phyloP scores from a whole-genome alignment of 2,888 invertebrate genomes.

The Eristalis pertinax region DNA sequence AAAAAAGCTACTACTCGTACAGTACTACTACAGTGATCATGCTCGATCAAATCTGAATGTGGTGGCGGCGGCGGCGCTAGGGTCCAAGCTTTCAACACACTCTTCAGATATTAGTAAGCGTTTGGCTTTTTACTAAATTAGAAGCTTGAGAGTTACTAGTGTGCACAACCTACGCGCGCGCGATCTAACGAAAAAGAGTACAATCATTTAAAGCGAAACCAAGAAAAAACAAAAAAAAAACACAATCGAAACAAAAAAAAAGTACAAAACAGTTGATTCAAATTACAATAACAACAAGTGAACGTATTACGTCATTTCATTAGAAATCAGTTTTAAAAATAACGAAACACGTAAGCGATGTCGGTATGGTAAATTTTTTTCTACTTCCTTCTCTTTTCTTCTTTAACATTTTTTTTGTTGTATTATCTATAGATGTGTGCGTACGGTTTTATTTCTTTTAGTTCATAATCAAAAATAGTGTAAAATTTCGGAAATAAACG shows the following conservation, averaged over 20 bases:
- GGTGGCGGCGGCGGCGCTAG: slow-evolving; percentile 36
- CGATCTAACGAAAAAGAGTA: slow-evolving; percentile 15
- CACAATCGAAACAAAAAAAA: slow-evolving; percentile 11
- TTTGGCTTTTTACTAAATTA: slow-evolving; percentile 72
- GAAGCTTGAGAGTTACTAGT: slow-evolving; percentile 67
- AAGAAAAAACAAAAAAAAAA: slow-evolving; percentile 25
- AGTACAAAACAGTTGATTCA: slow-evolving; percentile 17
- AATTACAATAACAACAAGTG: slow-evolving; percentile 69
- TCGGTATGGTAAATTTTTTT: slow-evolving; percentile 69
- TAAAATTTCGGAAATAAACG: slow-evolving; percentile 38
- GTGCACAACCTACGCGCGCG: slow-evolving; percentile 46
- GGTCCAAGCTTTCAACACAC: slow-evolving; percentile 62
- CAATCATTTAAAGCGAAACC: not conserved
- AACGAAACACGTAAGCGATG: slow-evolving; percentile 78
- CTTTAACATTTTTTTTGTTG: not conserved
- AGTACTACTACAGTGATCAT: slow-evolving; percentile 39
- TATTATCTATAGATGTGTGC: not conserved
- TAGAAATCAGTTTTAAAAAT: slow-evolving; percentile 78
- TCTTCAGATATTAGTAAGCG: slow-evolving; percentile 68
- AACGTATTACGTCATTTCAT: slow-evolving; percentile 77
- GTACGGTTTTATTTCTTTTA: not conserved
- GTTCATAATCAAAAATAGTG: slow-evolving; percentile 24
- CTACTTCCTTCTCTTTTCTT: slow-evolving; percentile 21
- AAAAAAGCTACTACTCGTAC: slow-evolving; percentile 46
- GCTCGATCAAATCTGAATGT: slow-evolving; percentile 47